These are phyloP conservation scores for Rynchops niger DNA, from an alignment of 2,113 vertebrate species.

Conservation along the genomic window DNA sequence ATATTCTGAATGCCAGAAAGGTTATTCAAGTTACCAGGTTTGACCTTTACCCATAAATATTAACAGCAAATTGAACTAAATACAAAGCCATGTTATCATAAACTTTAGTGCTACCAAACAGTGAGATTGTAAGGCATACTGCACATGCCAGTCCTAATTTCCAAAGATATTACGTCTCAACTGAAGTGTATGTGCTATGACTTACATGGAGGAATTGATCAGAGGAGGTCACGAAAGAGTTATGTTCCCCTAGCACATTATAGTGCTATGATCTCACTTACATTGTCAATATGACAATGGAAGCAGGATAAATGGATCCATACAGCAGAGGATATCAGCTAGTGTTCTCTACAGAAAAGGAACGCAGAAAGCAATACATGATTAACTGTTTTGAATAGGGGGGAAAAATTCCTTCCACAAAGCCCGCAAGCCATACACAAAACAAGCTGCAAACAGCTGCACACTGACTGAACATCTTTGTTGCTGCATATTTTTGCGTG, in stretches of 20 bases:
- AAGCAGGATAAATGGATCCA: slow-evolving; percentile 9
- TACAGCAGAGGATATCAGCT: not conserved
- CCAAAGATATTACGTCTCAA: not conserved
- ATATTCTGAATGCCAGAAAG: not conserved
- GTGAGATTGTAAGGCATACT: not conserved
- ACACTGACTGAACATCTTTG: not conserved
- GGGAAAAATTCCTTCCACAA: not conserved
- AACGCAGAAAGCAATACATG: not conserved
- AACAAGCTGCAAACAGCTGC: not conserved
- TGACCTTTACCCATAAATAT: not conserved
- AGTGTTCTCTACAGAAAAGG: slow-evolving; percentile 9
- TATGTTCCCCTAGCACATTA: not conserved
- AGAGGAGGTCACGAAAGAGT: not conserved
- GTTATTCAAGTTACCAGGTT: not conserved
- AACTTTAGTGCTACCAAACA: not conserved
- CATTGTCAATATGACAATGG: slow-evolving; percentile 48
- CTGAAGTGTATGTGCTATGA: not conserved
- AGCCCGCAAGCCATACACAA: not conserved
- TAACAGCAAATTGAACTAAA: not conserved
- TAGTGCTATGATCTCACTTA: slow-evolving; percentile 34
- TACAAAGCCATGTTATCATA: not conserved
- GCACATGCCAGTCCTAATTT: not conserved
- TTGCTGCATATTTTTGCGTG: not conserved
- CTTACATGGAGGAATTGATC: not conserved
- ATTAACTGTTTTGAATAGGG: slow-evolving; percentile 52